A percentile compares a stretch with the other conserved stretches of the same genome.
These are phyloP conservation scores for Morphnarchus princeps DNA, from an alignment of 2,113 vertebrate species.

Conservation along the genomic window DNA sequence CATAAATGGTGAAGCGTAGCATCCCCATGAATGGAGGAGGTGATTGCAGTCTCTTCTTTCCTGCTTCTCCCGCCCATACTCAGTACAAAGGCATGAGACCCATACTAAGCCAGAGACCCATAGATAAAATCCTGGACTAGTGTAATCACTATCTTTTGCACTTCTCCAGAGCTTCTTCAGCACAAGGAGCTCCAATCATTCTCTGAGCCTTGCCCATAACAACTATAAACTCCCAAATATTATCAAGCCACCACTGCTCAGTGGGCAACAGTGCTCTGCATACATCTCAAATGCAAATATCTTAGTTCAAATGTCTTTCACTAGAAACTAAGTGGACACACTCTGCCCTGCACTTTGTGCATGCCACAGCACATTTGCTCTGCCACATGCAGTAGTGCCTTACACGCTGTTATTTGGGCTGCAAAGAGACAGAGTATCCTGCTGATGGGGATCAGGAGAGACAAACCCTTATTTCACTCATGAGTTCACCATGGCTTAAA, in stretches of 20 bases:
- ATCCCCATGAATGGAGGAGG: background rate
- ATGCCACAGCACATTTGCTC: background rate
- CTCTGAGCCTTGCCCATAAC: background rate
- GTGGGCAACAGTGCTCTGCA: background rate
- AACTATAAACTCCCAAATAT: background rate
- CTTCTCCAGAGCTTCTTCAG: background rate
- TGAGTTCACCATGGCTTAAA: background rate
- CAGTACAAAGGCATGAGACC: background rate
- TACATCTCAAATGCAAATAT: background rate
- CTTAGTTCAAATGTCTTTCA: background rate
- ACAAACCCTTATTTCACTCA: background rate
- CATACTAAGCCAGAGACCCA: background rate
- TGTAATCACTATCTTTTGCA: background rate
- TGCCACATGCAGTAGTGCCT: background rate
- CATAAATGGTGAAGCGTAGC: background rate
- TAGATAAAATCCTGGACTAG: background rate
- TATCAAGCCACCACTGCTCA: background rate
- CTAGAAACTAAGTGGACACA: background rate
- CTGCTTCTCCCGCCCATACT: background rate
- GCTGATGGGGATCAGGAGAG: background rate
- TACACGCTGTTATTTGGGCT: background rate
- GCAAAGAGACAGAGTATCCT: background rate
- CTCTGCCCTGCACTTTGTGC: background rate
- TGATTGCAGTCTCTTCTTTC: background rate
- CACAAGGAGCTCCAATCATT: background rate